These are phyloP conservation scores for Paraplagusia blochii DNA, from an alignment of 2,113 vertebrate genomes.

Conservation along the genomic window DNA sequence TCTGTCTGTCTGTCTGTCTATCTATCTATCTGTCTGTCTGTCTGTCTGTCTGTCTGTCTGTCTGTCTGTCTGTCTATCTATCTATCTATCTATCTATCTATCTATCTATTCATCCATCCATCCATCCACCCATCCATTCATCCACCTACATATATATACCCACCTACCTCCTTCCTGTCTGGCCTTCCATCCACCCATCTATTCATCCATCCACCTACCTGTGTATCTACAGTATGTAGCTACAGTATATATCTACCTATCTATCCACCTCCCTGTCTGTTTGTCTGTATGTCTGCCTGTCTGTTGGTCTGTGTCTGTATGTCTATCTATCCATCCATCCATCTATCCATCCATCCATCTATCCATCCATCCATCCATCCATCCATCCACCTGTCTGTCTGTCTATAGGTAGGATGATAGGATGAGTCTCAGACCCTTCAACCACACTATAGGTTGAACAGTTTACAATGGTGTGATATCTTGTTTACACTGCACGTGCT, in stretches of 20 bases:
- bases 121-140: too few relatives aligned
- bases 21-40: too few relatives aligned
- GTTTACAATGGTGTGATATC: neutral
- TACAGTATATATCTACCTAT: constrained; percentile 8
- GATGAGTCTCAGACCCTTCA: neutral
- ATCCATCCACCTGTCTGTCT: too few relatives aligned
- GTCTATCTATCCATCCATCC: too few relatives aligned
- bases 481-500: constrained; percentile 20
- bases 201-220: constrained; percentile 25
- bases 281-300: constrained; percentile 22
- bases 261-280: neutral
- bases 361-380: too few relatives aligned
- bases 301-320: constrained; percentile 30
- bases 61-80: too few relatives aligned
- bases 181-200: constrained; percentile 15
- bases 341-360: neutral
- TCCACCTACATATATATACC: too few relatives aligned
- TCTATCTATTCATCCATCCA: too few relatives aligned
- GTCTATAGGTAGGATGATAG: neutral
- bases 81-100: too few relatives aligned
- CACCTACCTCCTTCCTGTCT: constrained; percentile 7
- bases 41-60: too few relatives aligned
- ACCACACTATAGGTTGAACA: neutral
- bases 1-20: too few relatives aligned
- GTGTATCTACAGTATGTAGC: too few relatives aligned